Evolutionary conservation across 2,113 vertebrate genomes (phyloP), one percentile per base, ranked within the genome.

Genomic region (Xenopus laevis): DNA sequence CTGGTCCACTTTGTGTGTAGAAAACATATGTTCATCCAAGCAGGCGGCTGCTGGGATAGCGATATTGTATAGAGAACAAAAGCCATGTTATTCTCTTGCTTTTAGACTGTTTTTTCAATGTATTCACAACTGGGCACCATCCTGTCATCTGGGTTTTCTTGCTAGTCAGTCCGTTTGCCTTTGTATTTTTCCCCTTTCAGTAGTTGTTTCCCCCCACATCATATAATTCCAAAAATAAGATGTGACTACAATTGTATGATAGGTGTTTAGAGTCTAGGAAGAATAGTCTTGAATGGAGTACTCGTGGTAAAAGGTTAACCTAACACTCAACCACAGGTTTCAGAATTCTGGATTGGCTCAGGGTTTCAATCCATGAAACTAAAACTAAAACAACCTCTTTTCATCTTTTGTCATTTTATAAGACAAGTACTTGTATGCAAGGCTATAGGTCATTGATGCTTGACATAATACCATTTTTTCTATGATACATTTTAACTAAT

Each of bases 1-100:
- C 92, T 95, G 93, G 95, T 92, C 93, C 90, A 94, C 86, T 94
- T 95, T 91, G 86, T 83, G 88, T 79, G 88, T 87, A 91, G 90
- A 94, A 96, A 97, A 95, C 96, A 94, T 95, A 95, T 95, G 95
- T 94, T 94, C 93, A 87, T 90, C 92, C 87, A 89, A 90, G 89
- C 88, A 88, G 88, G 88, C 86, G 87, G 82, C 90, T 89, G 84
- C 90, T 87, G 90, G 88, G 83, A 86, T 88, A 87, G 92, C 91
- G 92, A 92, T 89, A 91, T 87, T 90, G 88, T 91, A 89, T 90
- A 86, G 82, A 85, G 77, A 86, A 94, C 92, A 95, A 94, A 91
- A 91, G 91, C 82, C 71, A 16, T 59, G 73, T 73, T 82, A 92
- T 87, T 88, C 82, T 84, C 89, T 87, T 84, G 85, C 87, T 81